Evolutionary conservation across 2,888 invertebrate genomes (phyloP).

Genomic region (Rhagophthalmus giganteus): DNA sequence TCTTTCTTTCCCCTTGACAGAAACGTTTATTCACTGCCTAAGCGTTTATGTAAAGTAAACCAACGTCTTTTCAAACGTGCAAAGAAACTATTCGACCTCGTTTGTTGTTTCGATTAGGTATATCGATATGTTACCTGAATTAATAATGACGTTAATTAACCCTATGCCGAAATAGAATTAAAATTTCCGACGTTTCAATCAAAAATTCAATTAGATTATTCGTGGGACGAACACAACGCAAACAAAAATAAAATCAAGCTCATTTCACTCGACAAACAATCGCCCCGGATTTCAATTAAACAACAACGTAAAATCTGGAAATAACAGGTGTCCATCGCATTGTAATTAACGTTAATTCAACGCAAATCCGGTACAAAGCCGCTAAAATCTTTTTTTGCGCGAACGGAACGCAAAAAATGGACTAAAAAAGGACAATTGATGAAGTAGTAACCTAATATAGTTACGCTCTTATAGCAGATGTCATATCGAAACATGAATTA

Average conservation of each 20-base stretch:
- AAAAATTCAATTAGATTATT: conserved; percentile 20
- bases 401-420: conserved; percentile 11
- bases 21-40: conserved; percentile 27
- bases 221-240: neutral
- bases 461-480: conserved; percentile 37
- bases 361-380: conserved; percentile 15
- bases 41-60: no score
- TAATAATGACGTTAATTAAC: conserved; percentile 5
- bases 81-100: no score
- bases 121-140: no score
- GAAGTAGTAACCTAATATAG: conserved; percentile 35
- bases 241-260: conserved; percentile 24
- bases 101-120: no score
- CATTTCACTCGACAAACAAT: conserved; percentile 17
- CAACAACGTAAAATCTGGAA: conserved; percentile 20
- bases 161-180: conserved; percentile 3
- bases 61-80: no score
- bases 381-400: conserved; percentile 13
- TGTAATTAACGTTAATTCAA: conserved; percentile 19
- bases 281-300: conserved; percentile 21
- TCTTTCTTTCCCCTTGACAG: conserved; percentile 30
- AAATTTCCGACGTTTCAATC: conserved; percentile 10
- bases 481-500: conserved; percentile 41
- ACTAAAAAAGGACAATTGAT: conserved; percentile 36
- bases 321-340: conserved; percentile 23